These are phyloP conservation scores for Aptenodytes patagonicus DNA, from an alignment of 2,113 vertebrate species.

Conservation along the genomic window DNA sequence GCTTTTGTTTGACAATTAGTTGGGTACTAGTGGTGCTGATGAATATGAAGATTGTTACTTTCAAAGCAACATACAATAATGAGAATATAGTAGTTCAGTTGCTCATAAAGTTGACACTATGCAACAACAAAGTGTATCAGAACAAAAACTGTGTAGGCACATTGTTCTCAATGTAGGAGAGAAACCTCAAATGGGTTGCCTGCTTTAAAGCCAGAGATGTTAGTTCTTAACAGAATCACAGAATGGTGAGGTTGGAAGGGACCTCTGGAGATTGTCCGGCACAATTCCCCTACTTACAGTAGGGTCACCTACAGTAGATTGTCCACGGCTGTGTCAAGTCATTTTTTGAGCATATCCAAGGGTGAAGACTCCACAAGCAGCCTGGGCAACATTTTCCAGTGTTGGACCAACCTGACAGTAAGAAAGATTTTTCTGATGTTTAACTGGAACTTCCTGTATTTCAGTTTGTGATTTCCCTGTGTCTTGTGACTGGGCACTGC, in stretches of 20 bases:
- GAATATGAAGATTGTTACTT: not conserved
- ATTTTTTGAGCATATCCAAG: not conserved
- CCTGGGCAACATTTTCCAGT: not conserved
- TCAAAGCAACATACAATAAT: not conserved
- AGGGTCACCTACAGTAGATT: not conserved
- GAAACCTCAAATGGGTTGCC: not conserved
- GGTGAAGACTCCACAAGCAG: not conserved
- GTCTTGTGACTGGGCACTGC: not conserved
- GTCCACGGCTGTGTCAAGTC: not conserved
- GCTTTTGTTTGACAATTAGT: not conserved
- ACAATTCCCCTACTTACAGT: not conserved
- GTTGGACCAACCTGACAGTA: not conserved
- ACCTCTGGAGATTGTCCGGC: not conserved
- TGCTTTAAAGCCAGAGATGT: not conserved
- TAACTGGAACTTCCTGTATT: not conserved
- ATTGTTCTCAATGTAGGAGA: not conserved
- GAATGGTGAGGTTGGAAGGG: not conserved
- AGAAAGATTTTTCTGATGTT: not conserved
- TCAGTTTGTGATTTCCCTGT: not conserved
- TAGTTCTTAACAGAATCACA: not conserved
- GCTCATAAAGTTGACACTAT: not conserved
- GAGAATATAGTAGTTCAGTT: not conserved
- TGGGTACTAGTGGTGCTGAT: not conserved
- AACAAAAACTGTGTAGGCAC: not conserved
- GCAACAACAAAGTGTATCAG: not conserved